Evolutionary conservation across 1,140 invertebrate genomes (phyloP), one percentile per base, ranked within the genome.

Genomic region (Lineus longissimus): DNA sequence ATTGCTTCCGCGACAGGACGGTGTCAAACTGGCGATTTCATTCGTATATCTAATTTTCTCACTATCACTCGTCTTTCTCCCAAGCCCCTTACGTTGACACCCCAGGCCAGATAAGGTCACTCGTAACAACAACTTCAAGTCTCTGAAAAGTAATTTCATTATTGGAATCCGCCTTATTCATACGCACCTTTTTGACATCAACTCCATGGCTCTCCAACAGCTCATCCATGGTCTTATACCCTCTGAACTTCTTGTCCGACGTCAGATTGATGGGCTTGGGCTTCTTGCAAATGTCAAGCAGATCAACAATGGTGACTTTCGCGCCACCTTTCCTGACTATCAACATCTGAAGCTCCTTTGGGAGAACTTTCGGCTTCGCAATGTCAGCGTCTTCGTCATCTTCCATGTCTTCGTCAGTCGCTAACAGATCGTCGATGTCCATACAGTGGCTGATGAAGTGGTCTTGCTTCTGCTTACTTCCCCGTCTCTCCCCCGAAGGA

Each of bases 131-230:
- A n/a, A 23, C 19, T 63, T 54, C 51, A 23, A 23, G 19, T 60
- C 19, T 36, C 6, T 60, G 4, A n/a, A 7, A 59, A 6, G 25
- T 30, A 59, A 15, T 59, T 13, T n/a, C n/a, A n/a, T 59, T n/a
- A n/a, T n/a, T n/a, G n/a, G n/a, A n/a, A n/a, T n/a, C n/a, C n/a
- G n/a, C n/a, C n/a, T n/a, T n/a, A n/a, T n/a, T n/a, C n/a, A n/a
- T n/a, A n/a, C 73, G 54, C 63, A 80, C 78, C 75, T 77, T 78
- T 62, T 69, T 72, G n/a, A 76, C 71, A 51, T 80, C 76, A 1
- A 80, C 74, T 22, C 72, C 73, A 57, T 77, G 57, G 61, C 69
- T 70, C 25, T 79, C 77, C 17, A 80, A 64, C 69, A 80, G 23
- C 19, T 79, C 77, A 22, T 72, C 70, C 22, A 72, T 69, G 11